Evolutionary conservation across 2,797 vertebrate species (phyloP).

Genomic region (Tragelaphus oryx): DNA sequence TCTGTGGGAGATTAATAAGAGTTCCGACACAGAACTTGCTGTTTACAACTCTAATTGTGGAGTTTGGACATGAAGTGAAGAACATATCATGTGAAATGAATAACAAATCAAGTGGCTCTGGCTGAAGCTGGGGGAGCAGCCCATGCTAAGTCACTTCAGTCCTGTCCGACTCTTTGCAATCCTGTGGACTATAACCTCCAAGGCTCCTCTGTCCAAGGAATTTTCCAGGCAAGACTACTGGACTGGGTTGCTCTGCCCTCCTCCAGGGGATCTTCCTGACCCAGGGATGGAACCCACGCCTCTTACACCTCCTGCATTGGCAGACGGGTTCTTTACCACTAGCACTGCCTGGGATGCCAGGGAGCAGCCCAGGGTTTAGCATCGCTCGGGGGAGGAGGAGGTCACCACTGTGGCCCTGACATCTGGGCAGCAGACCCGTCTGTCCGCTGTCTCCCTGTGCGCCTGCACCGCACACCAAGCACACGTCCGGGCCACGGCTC

Average conservation of each 20-base stretch:
- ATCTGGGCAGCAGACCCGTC: not conserved
- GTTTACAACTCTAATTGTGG: slow-evolving; percentile 61
- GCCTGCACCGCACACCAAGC: not conserved
- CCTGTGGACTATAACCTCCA: not conserved
- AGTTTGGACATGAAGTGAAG: slow-evolving; percentile 59
- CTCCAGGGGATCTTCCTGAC: not conserved
- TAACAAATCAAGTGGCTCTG: slow-evolving; percentile 55
- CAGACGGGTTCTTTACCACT: not conserved
- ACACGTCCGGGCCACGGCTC: not conserved
- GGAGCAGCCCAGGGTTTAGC: not conserved
- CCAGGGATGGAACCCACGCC: not conserved
- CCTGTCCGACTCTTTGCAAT: not conserved
- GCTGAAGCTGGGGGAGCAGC: slow-evolving; percentile 3
- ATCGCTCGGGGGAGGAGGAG: not conserved
- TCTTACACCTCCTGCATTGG: not conserved
- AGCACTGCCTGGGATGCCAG: not conserved
- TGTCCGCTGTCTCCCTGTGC: not conserved
- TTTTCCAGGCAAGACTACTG: not conserved
- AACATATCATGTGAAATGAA: slow-evolving; percentile 52
- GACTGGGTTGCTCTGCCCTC: not conserved
- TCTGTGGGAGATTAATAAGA: slow-evolving; percentile 43
- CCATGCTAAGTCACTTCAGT: not conserved
- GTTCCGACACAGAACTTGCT: slow-evolving; percentile 30
- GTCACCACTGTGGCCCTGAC: not conserved
- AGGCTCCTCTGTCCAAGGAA: not conserved